Base-by-base conservation (phyloP, 2,113 vertebrate genomes). In the Cranoglanis bouderius region DNA sequence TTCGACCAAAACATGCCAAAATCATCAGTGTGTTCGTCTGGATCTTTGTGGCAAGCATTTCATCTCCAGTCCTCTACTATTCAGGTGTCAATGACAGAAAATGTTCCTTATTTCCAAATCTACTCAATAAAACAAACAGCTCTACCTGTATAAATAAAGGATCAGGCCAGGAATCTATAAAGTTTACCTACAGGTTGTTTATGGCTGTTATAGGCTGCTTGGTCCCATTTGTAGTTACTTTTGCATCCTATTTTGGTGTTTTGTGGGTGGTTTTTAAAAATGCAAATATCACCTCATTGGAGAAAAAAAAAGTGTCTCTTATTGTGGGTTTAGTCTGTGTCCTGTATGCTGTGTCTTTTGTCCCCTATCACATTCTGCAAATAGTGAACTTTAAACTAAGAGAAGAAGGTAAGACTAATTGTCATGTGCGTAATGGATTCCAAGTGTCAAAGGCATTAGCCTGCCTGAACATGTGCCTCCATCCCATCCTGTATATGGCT, bases 401-500 rank as follows among this genome's bases (percentile, higher is more conserved):
- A 13, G 6, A 84, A 1, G 0, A 7, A 24, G 2, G 0, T 0
- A 59, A 12, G 0, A 2, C 0, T 4, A 10, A 0, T 0, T 0
- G 0, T 1, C 0, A 0, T 5, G 43, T 94, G 9, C 92, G 89
- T 55, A 10, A 91, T 0, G 88, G 91, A 0, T 95, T 96, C 77
- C 97, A 97, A 88, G 90, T 95, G 8, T 94, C 91, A 4, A 96
- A 96, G 7, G 95, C 91, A 4, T 89, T 97, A 18, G 94, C 97
- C 26, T 92, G 95, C 3, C 77, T 97, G 61, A 97, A 96, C 91
- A 96, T 96, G 93, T 98, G 97, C 51, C 87, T 97, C 26, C 97
- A 98, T 83, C 97, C 97, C 0, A 67, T 98, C 82, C 93, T 98
- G 40, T 98, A 97, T 85, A 94, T 96, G 88, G 93, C 96, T 0